Base-by-base conservation (phyloP, 2,797 vertebrate species). In the Anas acuta region DNA sequence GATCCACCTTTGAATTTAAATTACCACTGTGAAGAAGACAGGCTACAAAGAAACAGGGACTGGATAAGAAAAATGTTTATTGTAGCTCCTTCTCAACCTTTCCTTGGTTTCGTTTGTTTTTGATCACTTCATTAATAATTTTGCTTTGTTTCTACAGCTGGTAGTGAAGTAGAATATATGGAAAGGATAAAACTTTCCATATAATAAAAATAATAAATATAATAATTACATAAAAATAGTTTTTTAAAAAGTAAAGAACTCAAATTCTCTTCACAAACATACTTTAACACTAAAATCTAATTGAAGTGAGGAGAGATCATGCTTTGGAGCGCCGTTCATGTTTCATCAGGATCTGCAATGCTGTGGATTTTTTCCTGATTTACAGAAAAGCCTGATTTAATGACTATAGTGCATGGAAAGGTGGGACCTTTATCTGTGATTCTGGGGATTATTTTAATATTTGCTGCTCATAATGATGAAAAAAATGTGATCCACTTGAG, bases 401-500 rank as follows among this genome's bases (percentile, higher is more conserved):
- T 71, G 11, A 41, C 84, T 11, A 7, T 37, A 45, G 20, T 1
- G 5, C 11, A 17, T 66, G 23, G 35, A 58, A 91, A 45, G 18
- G 61, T 15, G 11, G 21, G 3, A 43, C 12, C 4, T 8, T 10
- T 6, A 35, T 45, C 51, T 79, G 9, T 3, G 0, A 3, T 65
- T 75, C 22, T 70, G 20, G 9, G 11, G 18, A 43, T 87, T 82
- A n/a, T 79, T 79, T 43, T 45, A 70, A 7, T 60, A 82, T 41
- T 66, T 85, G 5, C 32, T 82, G 49, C 4, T 58, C 6, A 2
- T 64, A 8, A 47, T 56, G 16, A 67, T 84, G 41, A 41, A 54
- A 20, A 81, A 53, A 51, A 51, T 26, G 49, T 51, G 25, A 51
- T 51, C 49, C 49, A 51, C 13, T 51, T 51, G 23, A 51, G 25